Evolutionary conservation across 2,113 vertebrate genomes (phyloP).

Genomic region (Reinhardtius hippoglossoides): DNA sequence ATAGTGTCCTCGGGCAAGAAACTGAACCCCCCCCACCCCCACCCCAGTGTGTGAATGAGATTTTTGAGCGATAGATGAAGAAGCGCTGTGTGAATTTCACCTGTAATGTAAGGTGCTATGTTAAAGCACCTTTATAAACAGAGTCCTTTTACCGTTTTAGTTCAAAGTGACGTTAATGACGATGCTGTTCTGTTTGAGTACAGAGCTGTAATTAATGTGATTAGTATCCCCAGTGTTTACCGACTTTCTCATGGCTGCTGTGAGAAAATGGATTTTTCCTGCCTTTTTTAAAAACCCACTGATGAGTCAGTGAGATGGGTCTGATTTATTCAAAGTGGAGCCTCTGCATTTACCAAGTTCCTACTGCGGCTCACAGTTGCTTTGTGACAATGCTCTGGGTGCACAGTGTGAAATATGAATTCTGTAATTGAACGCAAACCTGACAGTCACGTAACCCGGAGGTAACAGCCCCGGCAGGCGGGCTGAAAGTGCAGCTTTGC

Average conservation of each 20-base stretch:
- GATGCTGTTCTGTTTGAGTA: not conserved
- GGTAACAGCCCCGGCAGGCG: slow-evolving; percentile 7
- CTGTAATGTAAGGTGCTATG: too few relatives aligned
- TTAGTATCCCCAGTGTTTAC: not conserved
- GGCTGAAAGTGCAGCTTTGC: slow-evolving; percentile 23
- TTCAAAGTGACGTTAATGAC: not conserved
- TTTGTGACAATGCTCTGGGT: not conserved
- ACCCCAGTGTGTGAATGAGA: too few relatives aligned
- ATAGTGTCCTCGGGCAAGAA: too few relatives aligned
- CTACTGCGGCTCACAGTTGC: not conserved
- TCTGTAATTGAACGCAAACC: not conserved
- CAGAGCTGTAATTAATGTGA: not conserved
- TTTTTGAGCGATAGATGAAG: too few relatives aligned
- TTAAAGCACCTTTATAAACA: too few relatives aligned
- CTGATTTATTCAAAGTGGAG: not conserved
- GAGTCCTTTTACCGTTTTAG: too few relatives aligned
- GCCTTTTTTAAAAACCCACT: not conserved
- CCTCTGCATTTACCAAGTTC: not conserved
- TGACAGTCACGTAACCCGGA: not conserved
- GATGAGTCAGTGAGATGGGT: not conserved
- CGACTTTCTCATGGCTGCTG: not conserved
- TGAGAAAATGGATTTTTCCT: not conserved
- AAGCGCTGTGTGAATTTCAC: too few relatives aligned
- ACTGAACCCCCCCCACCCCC: too few relatives aligned
- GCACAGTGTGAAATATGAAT: not conserved